Conservation (phyloP, 2,888 invertebrate species). For the Unio delphinus region DNA sequence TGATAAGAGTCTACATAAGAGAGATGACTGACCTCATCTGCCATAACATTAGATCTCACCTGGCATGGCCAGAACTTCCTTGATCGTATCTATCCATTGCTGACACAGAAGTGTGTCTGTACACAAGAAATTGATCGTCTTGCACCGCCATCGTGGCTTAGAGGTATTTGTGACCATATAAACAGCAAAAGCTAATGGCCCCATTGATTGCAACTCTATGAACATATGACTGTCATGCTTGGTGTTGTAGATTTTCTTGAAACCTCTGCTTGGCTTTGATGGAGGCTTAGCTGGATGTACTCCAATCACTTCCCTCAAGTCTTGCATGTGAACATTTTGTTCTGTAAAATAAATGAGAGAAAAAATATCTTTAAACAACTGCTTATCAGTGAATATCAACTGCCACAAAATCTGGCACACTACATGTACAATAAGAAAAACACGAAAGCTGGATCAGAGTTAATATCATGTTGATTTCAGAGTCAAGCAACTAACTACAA, state of each 20-base stretch:
- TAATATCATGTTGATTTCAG: too few relatives aligned
- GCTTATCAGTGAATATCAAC: too few relatives aligned
- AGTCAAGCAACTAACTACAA: too few relatives aligned
- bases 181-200: conserved; percentile 55
- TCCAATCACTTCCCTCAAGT: conserved; percentile 36
- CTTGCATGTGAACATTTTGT: background rate
- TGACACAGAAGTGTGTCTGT: conserved; percentile 65
- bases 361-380: too few relatives aligned
- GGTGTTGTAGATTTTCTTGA: conserved; percentile 29
- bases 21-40: background rate
- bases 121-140: conserved; percentile 57
- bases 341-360: too few relatives aligned
- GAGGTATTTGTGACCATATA: conserved; percentile 50
- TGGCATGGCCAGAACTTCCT: conserved; percentile 61
- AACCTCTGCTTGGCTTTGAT: conserved; percentile 16
- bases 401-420: too few relatives aligned
- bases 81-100: conserved; percentile 63
- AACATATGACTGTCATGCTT: conserved; percentile 40
- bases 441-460: too few relatives aligned
- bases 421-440: too few relatives aligned
- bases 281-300: conserved; percentile 33
- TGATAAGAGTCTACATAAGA: background rate
- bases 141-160: conserved; percentile 62
- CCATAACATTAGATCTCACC: conserved; percentile 37
- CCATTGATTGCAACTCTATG: conserved; percentile 54